Conservation (phyloP, 2,888 invertebrate genomes). For the Schizotus pectinicornis region DNA sequence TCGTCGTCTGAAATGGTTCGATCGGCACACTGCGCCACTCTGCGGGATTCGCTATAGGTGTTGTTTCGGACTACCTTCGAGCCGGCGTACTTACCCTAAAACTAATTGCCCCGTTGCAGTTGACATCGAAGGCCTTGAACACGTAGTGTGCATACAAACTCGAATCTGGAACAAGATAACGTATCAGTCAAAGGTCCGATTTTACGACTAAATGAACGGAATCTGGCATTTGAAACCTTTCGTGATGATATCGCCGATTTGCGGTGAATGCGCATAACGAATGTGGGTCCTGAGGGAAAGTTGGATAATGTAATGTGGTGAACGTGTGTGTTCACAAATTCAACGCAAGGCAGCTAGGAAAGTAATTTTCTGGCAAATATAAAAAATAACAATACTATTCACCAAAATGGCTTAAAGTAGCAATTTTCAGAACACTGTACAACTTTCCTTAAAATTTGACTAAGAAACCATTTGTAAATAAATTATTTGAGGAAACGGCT, state of each 20-base stretch:
- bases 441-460: no score
- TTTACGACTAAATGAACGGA: not conserved
- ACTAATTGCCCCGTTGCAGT: slow-evolving; percentile 95
- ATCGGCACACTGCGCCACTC: slow-evolving; percentile 42
- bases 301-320: no score
- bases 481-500: no score
- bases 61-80: slow-evolving; percentile 20
- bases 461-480: no score
- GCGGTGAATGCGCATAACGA: no score
- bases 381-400: no score
- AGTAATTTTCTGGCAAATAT: no score
- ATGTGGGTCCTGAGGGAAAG: no score
- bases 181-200: not conserved
- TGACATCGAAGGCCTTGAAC: slow-evolving; percentile 98
- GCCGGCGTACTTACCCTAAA: slow-evolving; percentile 82
- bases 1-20: slow-evolving; percentile 32
- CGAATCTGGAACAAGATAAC: slow-evolving; percentile 75
- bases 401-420: no score
- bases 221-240: not conserved
- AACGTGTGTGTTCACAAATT: no score
- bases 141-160: slow-evolving; percentile 97
- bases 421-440: no score
- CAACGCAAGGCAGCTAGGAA: no score
- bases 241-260: not conserved
- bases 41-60: slow-evolving; percentile 33